Evolutionary conservation across 2,888 invertebrate species (phyloP).

Genomic region (Gryllus longicercus): DNA sequence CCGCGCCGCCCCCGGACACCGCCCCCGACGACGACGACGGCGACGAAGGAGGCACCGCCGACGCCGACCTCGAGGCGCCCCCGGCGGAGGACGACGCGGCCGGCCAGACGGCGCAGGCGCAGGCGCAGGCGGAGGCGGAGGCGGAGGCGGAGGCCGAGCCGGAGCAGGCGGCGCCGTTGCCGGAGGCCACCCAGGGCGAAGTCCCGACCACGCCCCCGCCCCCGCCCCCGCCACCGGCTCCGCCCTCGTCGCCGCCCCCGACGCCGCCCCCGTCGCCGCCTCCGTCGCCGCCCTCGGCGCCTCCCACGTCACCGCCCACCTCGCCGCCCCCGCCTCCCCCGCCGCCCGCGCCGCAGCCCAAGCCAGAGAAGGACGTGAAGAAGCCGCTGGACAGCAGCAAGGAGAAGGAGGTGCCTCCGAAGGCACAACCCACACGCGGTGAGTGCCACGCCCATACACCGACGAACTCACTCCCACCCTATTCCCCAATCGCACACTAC

Average conservation of each 20-base stretch:
- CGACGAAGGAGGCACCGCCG: neutral
- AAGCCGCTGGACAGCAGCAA: conserved; percentile 37
- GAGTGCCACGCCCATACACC: neutral
- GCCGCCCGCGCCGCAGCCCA: neutral
- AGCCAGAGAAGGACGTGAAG: neutral
- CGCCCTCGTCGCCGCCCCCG: accelerated
- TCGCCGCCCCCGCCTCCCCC: neutral
- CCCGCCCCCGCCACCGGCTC: neutral
- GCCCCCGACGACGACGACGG: neutral
- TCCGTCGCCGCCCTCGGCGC: neutral
- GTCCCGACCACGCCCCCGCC: neutral
- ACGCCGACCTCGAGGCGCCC: neutral
- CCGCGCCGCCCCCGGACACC: neutral
- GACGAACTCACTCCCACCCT: neutral
- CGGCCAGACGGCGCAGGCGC: neutral
- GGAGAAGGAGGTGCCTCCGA: conserved; percentile 45
- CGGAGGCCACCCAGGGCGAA: neutral
- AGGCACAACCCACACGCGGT: conserved; percentile 35
- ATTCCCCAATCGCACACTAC: no score
- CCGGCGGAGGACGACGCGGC: neutral
- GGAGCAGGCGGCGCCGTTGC: neutral
- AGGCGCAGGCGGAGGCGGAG: no score
- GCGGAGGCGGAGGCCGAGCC: neutral
- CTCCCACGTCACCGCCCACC: neutral
- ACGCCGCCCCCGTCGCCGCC: neutral